Evolutionary conservation across 2,888 invertebrate genomes (phyloP).

Genomic region (Diarsia mendica): DNA sequence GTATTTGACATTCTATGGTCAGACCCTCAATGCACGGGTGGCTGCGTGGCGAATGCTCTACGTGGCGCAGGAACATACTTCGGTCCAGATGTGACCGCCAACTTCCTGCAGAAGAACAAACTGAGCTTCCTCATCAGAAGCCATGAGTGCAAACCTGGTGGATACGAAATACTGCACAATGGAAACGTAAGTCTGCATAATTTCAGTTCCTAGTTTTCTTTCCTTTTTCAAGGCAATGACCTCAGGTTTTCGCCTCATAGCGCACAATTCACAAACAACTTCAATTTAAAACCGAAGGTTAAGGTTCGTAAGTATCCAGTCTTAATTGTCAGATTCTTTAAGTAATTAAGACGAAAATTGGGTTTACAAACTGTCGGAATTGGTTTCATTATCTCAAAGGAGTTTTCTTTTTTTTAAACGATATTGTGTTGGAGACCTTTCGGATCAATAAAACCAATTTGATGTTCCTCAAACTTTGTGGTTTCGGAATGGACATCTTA

Average conservation of each 20-base stretch:
- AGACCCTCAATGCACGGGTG: slow-evolving; percentile 95
- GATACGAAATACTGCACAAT: slow-evolving; percentile 96
- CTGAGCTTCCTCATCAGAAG: slow-evolving; percentile 95
- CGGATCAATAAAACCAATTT: slow-evolving; percentile 47
- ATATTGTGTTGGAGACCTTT: slow-evolving; percentile 9
- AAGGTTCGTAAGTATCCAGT: neutral
- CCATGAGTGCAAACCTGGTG: slow-evolving; percentile 98
- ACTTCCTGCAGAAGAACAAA: slow-evolving; percentile 94
- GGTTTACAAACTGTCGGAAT: slow-evolving; percentile 43
- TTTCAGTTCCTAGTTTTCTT: slow-evolving; percentile 11
- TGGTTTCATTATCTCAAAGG: slow-evolving; percentile 42
- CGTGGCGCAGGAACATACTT: slow-evolving; percentile 98
- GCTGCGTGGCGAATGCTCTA: slow-evolving; percentile 95
- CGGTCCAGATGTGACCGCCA: slow-evolving; percentile 96
- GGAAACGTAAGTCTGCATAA: slow-evolving; percentile 91
- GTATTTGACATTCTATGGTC: slow-evolving; percentile 98
- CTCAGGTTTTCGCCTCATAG: neutral
- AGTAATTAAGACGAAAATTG: slow-evolving; percentile 35
- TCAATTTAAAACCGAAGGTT: neutral
- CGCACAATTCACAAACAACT: neutral
- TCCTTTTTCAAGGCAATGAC: neutral
- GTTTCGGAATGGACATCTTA: slow-evolving; percentile 14
- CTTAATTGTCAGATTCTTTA: neutral
- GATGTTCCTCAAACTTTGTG: slow-evolving; percentile 32
- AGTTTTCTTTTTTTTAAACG: slow-evolving; percentile 23